These are phyloP conservation scores for Scaptomyza montana DNA, from an alignment of 1,140 invertebrate genomes.

Conservation along the genomic window DNA sequence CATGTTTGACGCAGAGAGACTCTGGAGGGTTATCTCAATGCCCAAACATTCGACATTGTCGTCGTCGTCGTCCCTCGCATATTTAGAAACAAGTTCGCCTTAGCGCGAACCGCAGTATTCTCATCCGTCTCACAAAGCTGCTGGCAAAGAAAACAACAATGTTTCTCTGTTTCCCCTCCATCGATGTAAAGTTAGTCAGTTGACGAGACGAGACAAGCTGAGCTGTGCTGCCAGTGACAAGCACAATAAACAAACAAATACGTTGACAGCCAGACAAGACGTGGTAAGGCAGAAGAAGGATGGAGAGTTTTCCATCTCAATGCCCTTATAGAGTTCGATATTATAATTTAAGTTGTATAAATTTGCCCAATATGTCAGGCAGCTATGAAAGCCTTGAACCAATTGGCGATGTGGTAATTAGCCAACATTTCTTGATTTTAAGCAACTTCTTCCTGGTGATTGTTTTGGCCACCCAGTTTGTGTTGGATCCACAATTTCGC, in stretches of 20 bases:
- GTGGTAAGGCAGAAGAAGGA: not conserved
- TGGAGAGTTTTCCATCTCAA: not conserved
- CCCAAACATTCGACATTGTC: not conserved
- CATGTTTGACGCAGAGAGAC: constrained; percentile 73
- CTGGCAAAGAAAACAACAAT: constrained; percentile 35
- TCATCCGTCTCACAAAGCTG: constrained; percentile 41
- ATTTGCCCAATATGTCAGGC: constrained; percentile 71
- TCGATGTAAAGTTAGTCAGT: constrained; percentile 1
- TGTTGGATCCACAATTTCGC: constrained; percentile 2
- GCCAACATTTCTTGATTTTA: not conserved
- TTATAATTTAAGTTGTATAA: constrained; percentile 81
- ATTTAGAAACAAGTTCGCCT: constrained; percentile 65
- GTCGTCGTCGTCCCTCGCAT: constrained; percentile 12
- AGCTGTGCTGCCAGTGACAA: constrained; percentile 66
- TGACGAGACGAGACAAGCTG: constrained; percentile 31
- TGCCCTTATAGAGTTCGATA: constrained; percentile 24
- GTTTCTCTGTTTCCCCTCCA: constrained; percentile 4
- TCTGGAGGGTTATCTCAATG: constrained; percentile 62
- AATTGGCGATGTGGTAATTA: constrained; percentile 42
- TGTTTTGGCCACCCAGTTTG: constrained; percentile 46
- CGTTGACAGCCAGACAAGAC: constrained; percentile 67
- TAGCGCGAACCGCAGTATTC: constrained; percentile 64
- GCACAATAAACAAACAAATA: constrained; percentile 57
- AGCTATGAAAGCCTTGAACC: constrained; percentile 14
- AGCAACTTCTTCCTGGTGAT: constrained; percentile 1